Conservation (phyloP, 2,113 vertebrate genomes). For the Oxygymnocypris stewartii region DNA sequence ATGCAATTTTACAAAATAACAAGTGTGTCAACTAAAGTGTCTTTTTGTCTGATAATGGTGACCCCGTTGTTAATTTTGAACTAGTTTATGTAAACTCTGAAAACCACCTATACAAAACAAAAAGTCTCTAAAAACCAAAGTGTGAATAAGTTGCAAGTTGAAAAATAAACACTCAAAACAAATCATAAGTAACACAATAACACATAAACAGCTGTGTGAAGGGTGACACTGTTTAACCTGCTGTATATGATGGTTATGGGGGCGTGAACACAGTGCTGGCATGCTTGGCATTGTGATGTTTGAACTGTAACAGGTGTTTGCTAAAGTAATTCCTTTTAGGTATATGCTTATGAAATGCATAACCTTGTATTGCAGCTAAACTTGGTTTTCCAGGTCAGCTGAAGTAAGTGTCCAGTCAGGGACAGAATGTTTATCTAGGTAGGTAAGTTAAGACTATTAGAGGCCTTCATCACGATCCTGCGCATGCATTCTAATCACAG, state of each 20-base stretch:
- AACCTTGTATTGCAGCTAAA: neutral
- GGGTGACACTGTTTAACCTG: neutral
- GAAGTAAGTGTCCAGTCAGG: neutral
- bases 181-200: neutral
- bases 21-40: neutral
- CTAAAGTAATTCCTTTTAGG: neutral
- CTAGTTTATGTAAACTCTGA: neutral
- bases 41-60: neutral
- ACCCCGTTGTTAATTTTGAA: neutral
- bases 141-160: neutral
- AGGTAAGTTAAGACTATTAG: constrained; percentile 13
- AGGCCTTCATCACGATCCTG: neutral
- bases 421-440: neutral
- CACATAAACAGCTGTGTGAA: neutral
- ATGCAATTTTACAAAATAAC: neutral
- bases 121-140: neutral
- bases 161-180: neutral
- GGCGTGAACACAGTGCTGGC: neutral
- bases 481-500: neutral
- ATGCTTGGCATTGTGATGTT: constrained; percentile 17
- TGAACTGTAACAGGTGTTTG: constrained; percentile 16
- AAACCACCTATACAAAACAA: neutral
- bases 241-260: neutral
- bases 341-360: constrained; percentile 5
- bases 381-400: neutral